These are phyloP conservation scores for Gephyroberyx darwinii DNA, from an alignment of 2,797 vertebrate species.

Conservation along the genomic window DNA sequence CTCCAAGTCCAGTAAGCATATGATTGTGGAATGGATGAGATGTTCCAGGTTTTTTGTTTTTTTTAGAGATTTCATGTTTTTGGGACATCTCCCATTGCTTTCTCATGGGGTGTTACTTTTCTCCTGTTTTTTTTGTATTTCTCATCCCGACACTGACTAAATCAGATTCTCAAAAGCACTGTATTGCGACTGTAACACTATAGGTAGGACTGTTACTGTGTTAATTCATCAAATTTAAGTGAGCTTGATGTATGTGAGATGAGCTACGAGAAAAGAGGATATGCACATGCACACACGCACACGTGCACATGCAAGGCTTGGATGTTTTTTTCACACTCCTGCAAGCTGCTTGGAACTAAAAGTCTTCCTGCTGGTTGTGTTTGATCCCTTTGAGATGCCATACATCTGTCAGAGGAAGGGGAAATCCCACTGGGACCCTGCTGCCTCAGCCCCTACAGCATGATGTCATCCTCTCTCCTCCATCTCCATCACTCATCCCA, in stretches of 20 bases:
- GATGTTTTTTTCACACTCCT: constrained; percentile 67
- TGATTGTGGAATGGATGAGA: background rate
- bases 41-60: background rate
- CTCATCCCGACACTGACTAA: background rate
- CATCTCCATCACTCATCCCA: constrained; percentile 8
- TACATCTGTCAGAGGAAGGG: constrained; percentile 69
- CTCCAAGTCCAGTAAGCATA: background rate
- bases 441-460: constrained; percentile 57
- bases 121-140: background rate
- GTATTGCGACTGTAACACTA: background rate
- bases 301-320: constrained; percentile 24
- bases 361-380: constrained; percentile 66
- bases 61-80: background rate
- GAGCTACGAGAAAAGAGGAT: background rate
- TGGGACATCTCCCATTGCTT: background rate
- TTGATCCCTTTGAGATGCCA: constrained; percentile 70
- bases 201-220: too few relatives aligned
- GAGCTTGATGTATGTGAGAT: too few relatives aligned
- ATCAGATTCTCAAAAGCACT: constrained; percentile 1
- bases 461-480: constrained; percentile 62
- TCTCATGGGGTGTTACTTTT: background rate
- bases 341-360: constrained; percentile 63
- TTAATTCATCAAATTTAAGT: too few relatives aligned
- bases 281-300: constrained; percentile 16
- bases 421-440: constrained; percentile 65